Evolutionary conservation across 2,888 invertebrate species (phyloP).

Genomic region (Creontiades dilutus): DNA sequence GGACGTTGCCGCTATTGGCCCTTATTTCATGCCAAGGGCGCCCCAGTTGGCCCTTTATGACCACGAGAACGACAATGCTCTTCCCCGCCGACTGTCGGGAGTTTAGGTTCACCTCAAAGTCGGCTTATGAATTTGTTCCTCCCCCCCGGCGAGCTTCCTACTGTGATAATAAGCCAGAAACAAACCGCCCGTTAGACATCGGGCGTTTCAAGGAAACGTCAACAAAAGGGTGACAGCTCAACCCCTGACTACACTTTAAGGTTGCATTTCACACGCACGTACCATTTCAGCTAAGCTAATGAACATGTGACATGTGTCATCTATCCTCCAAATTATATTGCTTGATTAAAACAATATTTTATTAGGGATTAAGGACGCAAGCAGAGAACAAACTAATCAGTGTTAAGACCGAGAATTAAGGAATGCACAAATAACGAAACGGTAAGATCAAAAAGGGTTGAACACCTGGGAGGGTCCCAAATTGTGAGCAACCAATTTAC

Average conservation of each 20-base stretch:
- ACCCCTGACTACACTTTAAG: not conserved
- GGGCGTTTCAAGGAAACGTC: not conserved
- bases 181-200: not conserved
- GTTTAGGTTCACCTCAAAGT: slow-evolving; percentile 25
- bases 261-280: not conserved
- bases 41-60: slow-evolving; percentile 14
- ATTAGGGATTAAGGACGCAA: too few relatives aligned
- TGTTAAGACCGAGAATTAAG: too few relatives aligned
- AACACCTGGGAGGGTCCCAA: too few relatives aligned
- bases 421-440: too few relatives aligned
- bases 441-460: too few relatives aligned
- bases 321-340: not conserved
- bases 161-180: not conserved
- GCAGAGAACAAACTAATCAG: too few relatives aligned
- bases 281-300: too few relatives aligned
- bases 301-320: too few relatives aligned
- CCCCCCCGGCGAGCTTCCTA: not conserved
- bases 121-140: slow-evolving; percentile 18
- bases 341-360: not conserved
- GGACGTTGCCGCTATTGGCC: slow-evolving; percentile 15
- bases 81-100: not conserved
- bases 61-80: not conserved
- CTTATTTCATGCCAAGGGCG: slow-evolving; percentile 29
- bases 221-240: too few relatives aligned
- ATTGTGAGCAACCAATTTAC: too few relatives aligned